Percentiles rank a stretch among this genome's conserved stretches.
phyloP scores from a whole-genome alignment of 92 coral and sea anemone genomes.

The Virgularia gustaviana region DNA sequence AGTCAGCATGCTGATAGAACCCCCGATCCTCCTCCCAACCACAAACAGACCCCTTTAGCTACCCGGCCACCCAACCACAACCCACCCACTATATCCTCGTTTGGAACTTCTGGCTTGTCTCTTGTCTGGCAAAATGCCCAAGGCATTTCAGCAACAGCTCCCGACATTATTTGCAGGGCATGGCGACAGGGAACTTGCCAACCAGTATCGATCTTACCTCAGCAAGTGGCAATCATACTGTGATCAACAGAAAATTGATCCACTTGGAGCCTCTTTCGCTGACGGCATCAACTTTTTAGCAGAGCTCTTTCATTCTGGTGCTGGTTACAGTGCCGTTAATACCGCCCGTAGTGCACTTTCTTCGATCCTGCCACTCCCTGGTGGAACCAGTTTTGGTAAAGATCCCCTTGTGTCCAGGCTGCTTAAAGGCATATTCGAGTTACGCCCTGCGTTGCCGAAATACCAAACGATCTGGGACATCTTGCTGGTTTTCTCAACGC shows the following conservation, averaged over 20 bases:
- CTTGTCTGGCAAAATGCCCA: constrained; percentile 35
- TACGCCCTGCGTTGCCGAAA: too few species aligned
- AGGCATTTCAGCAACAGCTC: constrained; percentile 38
- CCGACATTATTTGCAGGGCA: constrained; percentile 19
- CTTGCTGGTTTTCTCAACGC: too few species aligned
- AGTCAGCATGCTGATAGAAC: background rate
- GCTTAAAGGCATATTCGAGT: background rate
- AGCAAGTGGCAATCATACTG: constrained; percentile 31
- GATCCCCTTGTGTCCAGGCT: background rate
- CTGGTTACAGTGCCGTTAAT: constrained; percentile 35
- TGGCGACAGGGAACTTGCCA: constrained; percentile 10
- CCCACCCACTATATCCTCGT: constrained; percentile 7
- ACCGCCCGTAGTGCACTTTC: constrained; percentile 43
- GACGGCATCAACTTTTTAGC: too few species aligned
- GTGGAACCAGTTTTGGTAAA: background rate
- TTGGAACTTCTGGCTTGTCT: constrained; percentile 13
- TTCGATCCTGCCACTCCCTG: background rate
- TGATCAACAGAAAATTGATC: constrained; percentile 19
- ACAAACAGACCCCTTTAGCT: background rate
- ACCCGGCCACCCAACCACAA: constrained; percentile 19
- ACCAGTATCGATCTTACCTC: constrained; percentile 15
- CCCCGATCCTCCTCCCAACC: constrained; percentile 5
- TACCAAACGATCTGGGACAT: too few species aligned
- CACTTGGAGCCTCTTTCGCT: background rate
- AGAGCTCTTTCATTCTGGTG: constrained; percentile 26